Evolutionary conservation across 1,140 invertebrate species (phyloP), one percentile per base, ranked within the genome.

Genomic region (Helicoverpa zea): DNA sequence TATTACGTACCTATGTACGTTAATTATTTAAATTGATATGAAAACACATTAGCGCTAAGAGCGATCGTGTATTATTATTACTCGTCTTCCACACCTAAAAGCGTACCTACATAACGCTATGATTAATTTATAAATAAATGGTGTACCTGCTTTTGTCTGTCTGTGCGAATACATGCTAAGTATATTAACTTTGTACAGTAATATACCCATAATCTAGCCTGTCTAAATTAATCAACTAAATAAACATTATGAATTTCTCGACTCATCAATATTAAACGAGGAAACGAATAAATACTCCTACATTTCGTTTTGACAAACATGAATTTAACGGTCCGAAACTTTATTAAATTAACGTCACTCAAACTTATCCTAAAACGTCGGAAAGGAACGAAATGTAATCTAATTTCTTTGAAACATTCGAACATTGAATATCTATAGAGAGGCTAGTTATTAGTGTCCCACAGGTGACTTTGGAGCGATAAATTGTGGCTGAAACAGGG

Each of bases 401-500:
- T 3, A 52, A 70, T 70, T 58, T 18, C n/a, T 66, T 58, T n/a
- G 47, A 16, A 16, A 56, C 23, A 43, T 58, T 35, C 14, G 70
- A 54, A 14, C 23, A 56, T 35, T 56, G 70, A 73, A 58, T 73
- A 73, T 35, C 73, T 49, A 49, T 14, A 47, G 35, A 18, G 30
- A 35, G 56, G 73, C 73, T 75, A 61, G 73, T 75, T 61, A 75
- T 14, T 23, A 18, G 35, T 18, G 52, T 35, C 73, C 73, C 73
- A 59, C 73, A 51, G 73, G 73, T 63, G 73, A 75, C 35, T 75
- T n/a, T 56, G 58, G 12, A 13, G 35, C 73, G 79, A 85, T 90
- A 90, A 90, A 90, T 90, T 85, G 83, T 79, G 84, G 75, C 54
- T 35, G 75, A 73, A 83, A 87, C 79, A 87, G 80, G 79, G 81